Evolutionary conservation across 2,888 invertebrate genomes (phyloP), one percentile per base, ranked within the genome.

Genomic region (Netelia virgata): DNA sequence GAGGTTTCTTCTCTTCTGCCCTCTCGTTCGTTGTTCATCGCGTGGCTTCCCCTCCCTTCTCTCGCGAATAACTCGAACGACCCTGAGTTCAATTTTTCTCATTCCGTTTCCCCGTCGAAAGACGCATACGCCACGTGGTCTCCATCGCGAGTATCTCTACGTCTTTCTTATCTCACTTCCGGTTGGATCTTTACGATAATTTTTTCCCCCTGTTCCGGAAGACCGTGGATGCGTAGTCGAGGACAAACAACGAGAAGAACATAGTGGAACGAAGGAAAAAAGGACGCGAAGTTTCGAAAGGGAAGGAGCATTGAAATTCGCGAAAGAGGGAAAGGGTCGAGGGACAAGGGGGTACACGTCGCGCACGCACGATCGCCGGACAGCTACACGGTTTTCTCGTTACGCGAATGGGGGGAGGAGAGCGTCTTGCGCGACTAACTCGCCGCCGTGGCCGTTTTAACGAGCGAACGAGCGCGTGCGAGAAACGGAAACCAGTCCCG

Each of bases 401-500:
- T 80, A 81, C 66, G 82, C 50, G 84, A 82, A 73, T 73, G 18
- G 41, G 43, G 59, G 82, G 74, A 50, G 53, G 75, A 50, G 82
- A 75, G 74, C 81, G 82, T 86, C 50, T 73, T 59, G 86, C 88
- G 86, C 84, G 53, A 73, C 73, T 59, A 75, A 36, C 36, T 53
- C 64, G 61, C 53, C 61, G 57, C 73, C 50, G 73, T 20, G 72
- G 43, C 77, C 87, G 87, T 86, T 86, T 88, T 90, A 89, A 90
- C 89, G 87, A 89, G 88, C 84, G 64, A 75, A 76, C 69, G 82
- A 83, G 81, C 80, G 81, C 82, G 83, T 83, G 85, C 87, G 90
- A 88, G 90, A 90, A 90, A 88, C 91, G 91, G 91, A 91, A 91
- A 91, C 90, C 89, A 88, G 91, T 91, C 89, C 90, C 91, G 90